Base-by-base conservation (phyloP, 1,140 invertebrate genomes). In the Heliothis virescens region DNA sequence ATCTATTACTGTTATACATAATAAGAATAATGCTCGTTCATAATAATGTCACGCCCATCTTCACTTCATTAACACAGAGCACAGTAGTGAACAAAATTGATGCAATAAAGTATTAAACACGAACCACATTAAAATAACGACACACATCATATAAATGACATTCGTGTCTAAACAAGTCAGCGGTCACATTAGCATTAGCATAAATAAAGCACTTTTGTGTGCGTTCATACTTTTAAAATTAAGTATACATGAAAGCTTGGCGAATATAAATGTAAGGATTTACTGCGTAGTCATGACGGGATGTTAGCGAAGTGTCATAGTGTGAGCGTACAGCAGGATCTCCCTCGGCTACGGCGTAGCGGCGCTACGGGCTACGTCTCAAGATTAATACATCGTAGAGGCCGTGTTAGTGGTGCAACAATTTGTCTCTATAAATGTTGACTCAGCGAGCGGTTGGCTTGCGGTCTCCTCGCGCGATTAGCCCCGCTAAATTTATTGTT, bases 401-500 rank as follows among this genome's bases (percentile, higher is more conserved):
- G 84, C 86, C 78, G 84, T 86, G 91, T 91, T 91, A 91, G 88
- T 93, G 89, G 86, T 87, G 89, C 89, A 91, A 94, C 92, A 93
- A 94, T 94, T 94, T 94, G 93, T 94, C 93, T 94, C 92, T 94
- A 94, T 94, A 94, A 94, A 94, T 91, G 93, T 93, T 93, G 92
- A 94, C 87, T 94, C 93, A 94, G 93, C 93, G 88, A 87, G 88
- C 86, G 87, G 89, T 87, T 89, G 87, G 85, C 82, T 90, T 90
- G 92, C 90, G 92, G 91, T 87, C 87, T 86, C 83, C 88, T 86
- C 86, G 90, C 90, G 88, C 90, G 92, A 94, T 94, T 94, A 94
- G 91, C 92, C 83, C 82, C 89, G 85, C 89, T 86, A 90, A 94
- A 94, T 94, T 94, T 94, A 94, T 94, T 94, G 92, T 94, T 94